These are phyloP conservation scores for Trochalopteron elliotii DNA, from an alignment of 2,113 vertebrate genomes.

Conservation along the genomic window DNA sequence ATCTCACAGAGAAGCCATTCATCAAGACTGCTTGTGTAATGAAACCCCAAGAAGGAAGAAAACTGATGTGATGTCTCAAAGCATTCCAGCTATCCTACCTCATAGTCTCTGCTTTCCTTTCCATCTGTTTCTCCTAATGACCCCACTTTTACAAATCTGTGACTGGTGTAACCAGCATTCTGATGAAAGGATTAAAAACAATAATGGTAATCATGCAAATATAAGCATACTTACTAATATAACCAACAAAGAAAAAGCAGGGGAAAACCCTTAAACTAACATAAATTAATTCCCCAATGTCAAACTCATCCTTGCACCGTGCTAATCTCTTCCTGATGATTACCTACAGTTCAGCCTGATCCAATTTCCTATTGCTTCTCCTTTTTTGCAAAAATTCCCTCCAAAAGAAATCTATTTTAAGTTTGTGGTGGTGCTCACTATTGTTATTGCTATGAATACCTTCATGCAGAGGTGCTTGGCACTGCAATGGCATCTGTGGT, in stretches of 20 bases:
- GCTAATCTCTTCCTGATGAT: background rate
- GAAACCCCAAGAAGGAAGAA: background rate
- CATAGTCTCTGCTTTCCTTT: background rate
- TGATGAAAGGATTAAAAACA: background rate
- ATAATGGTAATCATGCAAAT: background rate
- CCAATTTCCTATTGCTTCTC: background rate
- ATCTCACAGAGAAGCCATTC: background rate
- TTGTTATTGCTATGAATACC: background rate
- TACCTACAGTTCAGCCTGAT: background rate
- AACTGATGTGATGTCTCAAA: background rate
- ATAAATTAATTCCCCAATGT: background rate
- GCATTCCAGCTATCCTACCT: background rate
- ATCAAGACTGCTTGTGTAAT: background rate
- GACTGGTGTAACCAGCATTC: background rate
- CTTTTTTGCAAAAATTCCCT: background rate
- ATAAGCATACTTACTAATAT: background rate
- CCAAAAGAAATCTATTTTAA: background rate
- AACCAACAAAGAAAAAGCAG: background rate
- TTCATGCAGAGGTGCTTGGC: background rate
- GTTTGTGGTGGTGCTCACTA: background rate
- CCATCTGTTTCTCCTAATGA: background rate
- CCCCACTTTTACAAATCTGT: background rate
- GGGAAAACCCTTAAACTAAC: background rate
- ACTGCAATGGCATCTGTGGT: background rate
- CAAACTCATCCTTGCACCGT: background rate